Conservation (phyloP, 2,113 vertebrate genomes). For the Nycticebus coucang region DNA sequence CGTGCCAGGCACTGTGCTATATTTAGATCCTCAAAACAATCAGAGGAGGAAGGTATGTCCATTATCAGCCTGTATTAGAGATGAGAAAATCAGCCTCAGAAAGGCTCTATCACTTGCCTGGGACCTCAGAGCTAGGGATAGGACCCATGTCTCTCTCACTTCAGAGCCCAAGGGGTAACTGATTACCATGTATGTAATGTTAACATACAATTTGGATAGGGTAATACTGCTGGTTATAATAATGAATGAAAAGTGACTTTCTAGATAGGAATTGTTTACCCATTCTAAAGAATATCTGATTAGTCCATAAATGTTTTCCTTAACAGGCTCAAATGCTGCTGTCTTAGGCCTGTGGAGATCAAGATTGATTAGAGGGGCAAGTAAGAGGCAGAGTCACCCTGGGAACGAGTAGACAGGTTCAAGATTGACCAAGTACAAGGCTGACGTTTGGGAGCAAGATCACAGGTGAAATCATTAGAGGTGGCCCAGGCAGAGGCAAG, state of each 20-base stretch:
- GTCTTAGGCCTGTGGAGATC: not conserved
- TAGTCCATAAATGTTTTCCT: not conserved
- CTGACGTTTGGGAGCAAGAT: not conserved
- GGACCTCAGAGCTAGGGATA: not conserved
- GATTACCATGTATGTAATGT: not conserved
- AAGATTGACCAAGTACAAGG: not conserved
- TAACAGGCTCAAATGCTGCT: not conserved
- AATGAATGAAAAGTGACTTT: not conserved
- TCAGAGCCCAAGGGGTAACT: not conserved
- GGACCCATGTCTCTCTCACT: not conserved
- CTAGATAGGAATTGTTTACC: not conserved
- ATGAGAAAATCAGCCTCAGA: not conserved
- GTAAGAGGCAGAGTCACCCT: not conserved
- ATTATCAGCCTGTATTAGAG: not conserved
- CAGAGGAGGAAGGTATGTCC: not conserved
- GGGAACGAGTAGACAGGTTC: not conserved
- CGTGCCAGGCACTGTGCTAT: not conserved
- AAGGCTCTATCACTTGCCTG: not conserved
- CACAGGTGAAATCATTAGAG: not conserved
- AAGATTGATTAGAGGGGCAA: not conserved
- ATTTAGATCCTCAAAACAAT: not conserved
- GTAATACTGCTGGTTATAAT: not conserved
- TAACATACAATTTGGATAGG: not conserved
- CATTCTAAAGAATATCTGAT: not conserved
- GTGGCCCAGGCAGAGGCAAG: not conserved